Base-by-base conservation (phyloP, 2,797 vertebrate species). In the Halcyon leucocephala region DNA sequence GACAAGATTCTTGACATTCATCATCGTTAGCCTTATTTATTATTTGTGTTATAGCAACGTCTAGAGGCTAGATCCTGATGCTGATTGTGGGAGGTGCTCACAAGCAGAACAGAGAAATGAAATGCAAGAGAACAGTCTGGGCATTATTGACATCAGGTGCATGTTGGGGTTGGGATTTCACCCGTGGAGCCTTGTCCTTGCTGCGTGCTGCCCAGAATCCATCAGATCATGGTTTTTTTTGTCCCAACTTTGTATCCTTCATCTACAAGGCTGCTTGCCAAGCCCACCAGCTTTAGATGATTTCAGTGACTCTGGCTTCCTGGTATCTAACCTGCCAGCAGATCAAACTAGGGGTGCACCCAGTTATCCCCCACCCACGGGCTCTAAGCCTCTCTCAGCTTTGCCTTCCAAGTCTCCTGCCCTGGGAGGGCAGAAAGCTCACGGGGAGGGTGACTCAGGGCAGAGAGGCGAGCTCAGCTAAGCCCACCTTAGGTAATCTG, bases 141-240 rank as follows among this genome's bases (percentile, higher is more conserved):
- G 21, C 3, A 7, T 4, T 3, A 0, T 1, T 52, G 62, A 12
- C 33, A 10, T 10, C 13, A 7, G 41, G 61, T 67, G 24, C 4
- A 33, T 61, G 10, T 2, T 33, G 60, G 79, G 49, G 8, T 6
- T 31, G 65, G 48, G 41, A 7, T 70, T n/a, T 42, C 20, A 5
- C 26, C 57, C 3, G 0, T 6, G 48, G 72, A 25, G 19, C 18
- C 16, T 49, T 0, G 1, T 26, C 62, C 52, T 55, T 0, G 0
- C 69, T 35, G 19, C 0, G 0, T 21, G 35, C 26, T 65, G 9
- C 24, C 71, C 54, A 17, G 24, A 31, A 20, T 4, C 37, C 21
- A 1, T 28, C 1, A 17, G 35, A 5, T 10, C 5, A 2, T 11
- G 62, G 10, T 14, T 20, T 62, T 16, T 17, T 26, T 67, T 33